Conservation (phyloP, 2,797 vertebrate species). For the Pipistrellus kuhlii region DNA sequence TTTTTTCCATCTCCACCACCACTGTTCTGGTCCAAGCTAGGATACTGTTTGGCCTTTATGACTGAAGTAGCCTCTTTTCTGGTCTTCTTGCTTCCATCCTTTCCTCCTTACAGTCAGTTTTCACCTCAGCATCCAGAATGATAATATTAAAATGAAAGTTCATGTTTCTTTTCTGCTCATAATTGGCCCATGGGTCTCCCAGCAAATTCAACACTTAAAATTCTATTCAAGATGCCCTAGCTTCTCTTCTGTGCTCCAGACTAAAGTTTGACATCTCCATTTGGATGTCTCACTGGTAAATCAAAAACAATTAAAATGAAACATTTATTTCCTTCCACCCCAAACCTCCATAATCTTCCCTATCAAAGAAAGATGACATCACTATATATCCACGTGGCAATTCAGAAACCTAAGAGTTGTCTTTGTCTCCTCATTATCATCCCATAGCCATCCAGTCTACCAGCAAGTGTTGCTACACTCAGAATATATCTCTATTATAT, state of each 20-base stretch:
- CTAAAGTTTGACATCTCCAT: neutral
- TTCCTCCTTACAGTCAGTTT: neutral
- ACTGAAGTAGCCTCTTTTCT: neutral
- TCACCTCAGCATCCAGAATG: neutral
- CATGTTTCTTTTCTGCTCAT: neutral
- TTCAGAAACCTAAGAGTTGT: conserved; percentile 17
- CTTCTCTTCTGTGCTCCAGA: neutral
- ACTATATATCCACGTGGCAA: neutral
- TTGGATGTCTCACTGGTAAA: conserved; percentile 4
- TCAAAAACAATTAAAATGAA: conserved; percentile 23
- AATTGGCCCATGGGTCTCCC: neutral
- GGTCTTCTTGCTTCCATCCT: neutral
- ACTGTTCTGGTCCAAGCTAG: neutral
- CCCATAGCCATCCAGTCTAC: neutral
- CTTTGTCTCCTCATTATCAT: neutral
- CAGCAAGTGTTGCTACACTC: neutral
- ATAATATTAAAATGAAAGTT: neutral
- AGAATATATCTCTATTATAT: conserved; percentile 14
- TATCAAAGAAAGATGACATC: neutral
- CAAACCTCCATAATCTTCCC: neutral
- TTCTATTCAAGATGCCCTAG: neutral
- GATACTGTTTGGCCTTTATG: neutral
- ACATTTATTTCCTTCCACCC: neutral
- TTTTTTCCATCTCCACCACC: neutral
- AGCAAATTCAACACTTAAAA: neutral